A percentile compares a stretch with the other conserved stretches of the same genome.
Evolutionary conservation across 2,888 invertebrate species (phyloP).

Genomic region (Calameuta idolon): DNA sequence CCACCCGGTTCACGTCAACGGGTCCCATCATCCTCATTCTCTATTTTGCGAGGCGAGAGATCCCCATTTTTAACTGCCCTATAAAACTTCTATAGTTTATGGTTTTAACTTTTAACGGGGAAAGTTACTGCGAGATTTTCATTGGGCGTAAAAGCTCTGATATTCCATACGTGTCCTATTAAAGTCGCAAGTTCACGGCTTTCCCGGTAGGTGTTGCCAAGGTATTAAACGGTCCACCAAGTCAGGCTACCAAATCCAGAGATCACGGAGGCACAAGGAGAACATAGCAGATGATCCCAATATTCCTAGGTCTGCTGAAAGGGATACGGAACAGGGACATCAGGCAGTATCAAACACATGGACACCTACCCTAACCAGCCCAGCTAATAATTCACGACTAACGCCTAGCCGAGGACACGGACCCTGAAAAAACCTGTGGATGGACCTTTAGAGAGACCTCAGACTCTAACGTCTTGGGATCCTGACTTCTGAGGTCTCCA

Average conservation of each 20-base stretch:
- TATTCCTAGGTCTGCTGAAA: too few relatives aligned
- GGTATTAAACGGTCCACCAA: too few relatives aligned
- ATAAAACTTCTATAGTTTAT: conserved; percentile 6
- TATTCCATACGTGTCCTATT: conserved; percentile 8
- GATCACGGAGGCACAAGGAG: too few relatives aligned
- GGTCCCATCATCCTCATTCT: not conserved
- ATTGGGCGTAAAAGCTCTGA: conserved; percentile 1
- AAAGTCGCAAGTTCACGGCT: not conserved
- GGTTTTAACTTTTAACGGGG: conserved; percentile 8
- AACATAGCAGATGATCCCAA: too few relatives aligned
- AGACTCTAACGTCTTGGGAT: too few relatives aligned
- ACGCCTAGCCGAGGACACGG: not conserved
- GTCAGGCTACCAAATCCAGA: too few relatives aligned
- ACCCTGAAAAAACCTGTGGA: not conserved
- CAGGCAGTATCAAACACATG: too few relatives aligned
- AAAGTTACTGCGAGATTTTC: not conserved
- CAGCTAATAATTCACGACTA: not conserved
- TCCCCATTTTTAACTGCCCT: conserved; percentile 1
- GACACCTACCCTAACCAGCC: too few relatives aligned
- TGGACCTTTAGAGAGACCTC: not conserved
- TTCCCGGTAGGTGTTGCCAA: too few relatives aligned
- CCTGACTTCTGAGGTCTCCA: too few relatives aligned
- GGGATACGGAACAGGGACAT: too few relatives aligned
- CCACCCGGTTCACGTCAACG: conserved; percentile 2
- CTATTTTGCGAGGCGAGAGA: not conserved